Base-by-base conservation (phyloP, 2,888 invertebrate species). In the Plagodis pulveraria region DNA sequence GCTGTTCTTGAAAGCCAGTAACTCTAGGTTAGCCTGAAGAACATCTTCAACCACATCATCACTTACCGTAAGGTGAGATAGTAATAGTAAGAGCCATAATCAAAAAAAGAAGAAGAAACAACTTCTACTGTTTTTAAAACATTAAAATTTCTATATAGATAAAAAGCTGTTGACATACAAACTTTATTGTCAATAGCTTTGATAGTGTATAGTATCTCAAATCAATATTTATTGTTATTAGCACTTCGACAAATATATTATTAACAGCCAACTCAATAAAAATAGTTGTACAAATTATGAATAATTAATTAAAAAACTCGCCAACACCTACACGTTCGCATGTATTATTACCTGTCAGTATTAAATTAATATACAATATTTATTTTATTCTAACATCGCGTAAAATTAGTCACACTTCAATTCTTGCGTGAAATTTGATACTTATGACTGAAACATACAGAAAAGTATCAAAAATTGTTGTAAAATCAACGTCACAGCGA, bases 341-440 rank as follows among this genome's bases (percentile, higher is more conserved):
- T 62, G 49, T 52, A 63, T 62, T 62, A 48, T 8, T 9, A 54
- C 32, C 64, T 66, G 66, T 62, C 66, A 60, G 56, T 55, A 10
- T 43, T 34, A 51, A 63, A 60, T 62, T 46, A 53, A 44, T 35
- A 46, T 42, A 6, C 45, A 48, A 51, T 51, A 40, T 46, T 44
- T 47, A 54, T 54, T 48, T 54, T 58, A 53, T 58, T 53, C 53
- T 22, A 50, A 53, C 11, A 6, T n/a, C 32, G 36, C 40, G 43
- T 45, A 46, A 42, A 36, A 34, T 54, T 50, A 43, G 50, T 44
- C 38, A 53, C 43, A 52, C 45, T 55, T 63, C 60, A 49, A 56
- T 56, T 45, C 44, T 8, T 36, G n/a, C n/a, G 45, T 40, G 58
- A 52, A 56, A 61, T 48, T 44, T 50, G 64, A 61, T 56, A 60